phyloP scores from a whole-genome alignment of 2,888 invertebrate species.

The Chrysolina oricalcia region DNA sequence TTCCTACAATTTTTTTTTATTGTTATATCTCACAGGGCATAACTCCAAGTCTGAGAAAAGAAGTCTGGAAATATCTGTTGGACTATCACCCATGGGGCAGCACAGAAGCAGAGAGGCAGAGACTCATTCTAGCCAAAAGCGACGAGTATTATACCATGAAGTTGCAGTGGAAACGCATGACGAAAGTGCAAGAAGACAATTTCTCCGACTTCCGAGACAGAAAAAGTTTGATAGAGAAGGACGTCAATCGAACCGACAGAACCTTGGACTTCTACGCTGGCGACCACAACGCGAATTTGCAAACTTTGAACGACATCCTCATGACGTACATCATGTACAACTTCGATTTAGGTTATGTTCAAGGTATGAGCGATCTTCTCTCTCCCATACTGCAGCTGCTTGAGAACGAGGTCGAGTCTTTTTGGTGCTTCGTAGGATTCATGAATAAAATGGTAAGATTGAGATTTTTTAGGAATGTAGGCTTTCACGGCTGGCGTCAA shows the following conservation, averaged over 20 bases:
- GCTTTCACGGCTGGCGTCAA: too few species aligned
- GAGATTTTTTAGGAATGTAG: not conserved
- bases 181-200: conserved; percentile 87
- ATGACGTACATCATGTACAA: conserved; percentile 99
- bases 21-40: conserved; percentile 80
- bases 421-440: conserved; percentile 99
- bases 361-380: conserved; percentile 98
- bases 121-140: conserved; percentile 81
- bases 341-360: conserved; percentile 96
- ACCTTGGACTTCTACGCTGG: conserved; percentile 94
- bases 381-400: conserved; percentile 93
- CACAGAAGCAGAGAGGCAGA: conserved; percentile 81
- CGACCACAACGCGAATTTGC: conserved; percentile 91
- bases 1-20: not conserved
- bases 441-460: conserved; percentile 93
- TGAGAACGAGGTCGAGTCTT: conserved; percentile 95
- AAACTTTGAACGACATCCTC: conserved; percentile 89
- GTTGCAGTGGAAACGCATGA: conserved; percentile 95
- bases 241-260: conserved; percentile 92
- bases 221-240: conserved; percentile 96
- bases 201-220: conserved; percentile 92
- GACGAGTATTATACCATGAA: conserved; percentile 97
- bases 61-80: conserved; percentile 96
- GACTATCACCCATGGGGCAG: conserved; percentile 91
- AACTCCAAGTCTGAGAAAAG: conserved; percentile 81